Base-by-base conservation (phyloP, 2,797 vertebrate genomes). In the Hephaestus fuliginosus region DNA sequence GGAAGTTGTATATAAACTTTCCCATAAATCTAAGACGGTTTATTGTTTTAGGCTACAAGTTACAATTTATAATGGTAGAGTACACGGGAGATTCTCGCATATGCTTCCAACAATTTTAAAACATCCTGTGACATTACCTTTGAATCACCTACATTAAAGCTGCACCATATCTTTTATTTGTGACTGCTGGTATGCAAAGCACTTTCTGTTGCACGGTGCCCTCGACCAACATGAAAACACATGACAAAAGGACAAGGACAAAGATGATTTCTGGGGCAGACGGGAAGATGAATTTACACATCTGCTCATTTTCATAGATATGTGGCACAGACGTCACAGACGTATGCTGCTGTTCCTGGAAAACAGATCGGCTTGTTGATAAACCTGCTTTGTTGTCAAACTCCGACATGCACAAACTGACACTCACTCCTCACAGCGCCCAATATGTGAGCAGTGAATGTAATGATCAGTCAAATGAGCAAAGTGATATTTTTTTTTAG, bases 301-400 rank as follows among this genome's bases (percentile, higher is more conserved):
- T 55, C 18, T 46, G 33, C 72, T 82, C 44, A 82, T 75, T 75
- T 76, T 56, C 68, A 73, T 70, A 70, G 48, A 39, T 43, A 20
- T 18, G 61, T 20, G 20, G 30, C 30, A 48, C 44, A 46, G 51
- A 52, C 13, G 30, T 84, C 72, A 80, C 36, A 60, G 46, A 51
- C 52, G 10, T 25, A 2, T 20, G 46, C 49, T 33, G 67, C 70
- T 69, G 68, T 81, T 89, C 74, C 79, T 85, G 82, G 57, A 78
- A 82, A 78, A 81, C 74, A 36, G 18, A 61, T 36, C 0, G 9
- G 10, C 22, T 9, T n/a, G 44, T 48, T 43, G 12, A 74, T 30
- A 83, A 55, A 17, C 68, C 49, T 56, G 58, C 64, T 78, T 83
- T 82, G 81, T 70, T 75, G 46, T 36, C 30, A 28, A 15, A 51